Base-by-base conservation (phyloP, 1,140 invertebrate genomes). In the Rhizoglyphus robini region DNA sequence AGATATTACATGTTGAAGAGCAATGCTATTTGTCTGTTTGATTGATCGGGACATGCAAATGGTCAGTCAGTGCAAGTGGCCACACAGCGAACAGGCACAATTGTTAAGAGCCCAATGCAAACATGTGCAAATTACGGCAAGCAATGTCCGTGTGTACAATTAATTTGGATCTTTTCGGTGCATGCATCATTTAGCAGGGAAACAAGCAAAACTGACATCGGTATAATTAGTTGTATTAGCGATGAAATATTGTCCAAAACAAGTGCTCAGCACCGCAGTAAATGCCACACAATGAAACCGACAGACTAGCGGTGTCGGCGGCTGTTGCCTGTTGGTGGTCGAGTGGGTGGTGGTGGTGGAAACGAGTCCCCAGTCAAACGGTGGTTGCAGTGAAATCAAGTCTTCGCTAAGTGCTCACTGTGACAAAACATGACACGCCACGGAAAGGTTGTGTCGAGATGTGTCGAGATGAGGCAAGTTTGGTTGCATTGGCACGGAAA, bases 101-200 rank as follows among this genome's bases (percentile, higher is more conserved):
- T n/a, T n/a, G n/a, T n/a, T n/a, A n/a, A 23, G 15, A 15, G 15
- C 15, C 51, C 51, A 54, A 25, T 54, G 51, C 20, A 25, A 54
- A 20, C 51, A 23, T 54, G 23, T 54, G 51, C 20, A 54, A 54
- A 54, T 54, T 54, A 15, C 23, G 36, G 8, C 36, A 41, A 41
- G 18, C 8, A 41, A 41, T 11, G 18, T 18, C 36, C 36, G 20
- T 32, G 51, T 54, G 51, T 54, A 8, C 20, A 23, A 54, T 54
- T 54, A 54, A 54, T 54, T 54, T 54, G 51, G 51, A 54, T 54
- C 51, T 32, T 8, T 54, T 54, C 31, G 51, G 20, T 46, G 41
- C 41, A 46, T 46, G 41, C 41, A 46, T 46, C 41, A 46, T 8
- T 8, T 54, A 54, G 51, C 20, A 54, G 8, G n/a, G 51, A 54